Percentiles rank a stretch among this genome's conserved stretches.
Conservation (phyloP, 2,797 vertebrate species). For the Hydrocynus forskahlii region DNA sequence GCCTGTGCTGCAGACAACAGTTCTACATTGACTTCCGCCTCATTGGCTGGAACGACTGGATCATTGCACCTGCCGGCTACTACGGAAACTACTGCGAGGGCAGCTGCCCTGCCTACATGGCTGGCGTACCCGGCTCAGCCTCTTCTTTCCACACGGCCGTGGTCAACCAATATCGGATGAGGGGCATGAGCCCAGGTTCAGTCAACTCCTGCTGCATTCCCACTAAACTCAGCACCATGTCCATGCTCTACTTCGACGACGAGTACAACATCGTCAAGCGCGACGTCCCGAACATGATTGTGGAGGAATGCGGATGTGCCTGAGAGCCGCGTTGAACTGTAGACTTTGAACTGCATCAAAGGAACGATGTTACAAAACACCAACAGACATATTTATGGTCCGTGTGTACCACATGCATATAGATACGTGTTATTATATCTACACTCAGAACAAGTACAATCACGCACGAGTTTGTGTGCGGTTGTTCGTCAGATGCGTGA, state of each 20-base stretch:
- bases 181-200: conserved; percentile 93
- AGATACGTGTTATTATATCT: conserved; percentile 67
- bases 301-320: conserved; percentile 98
- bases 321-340: conserved; percentile 71
- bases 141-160: conserved; percentile 98
- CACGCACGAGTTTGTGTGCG: conserved; percentile 61
- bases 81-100: conserved; percentile 99
- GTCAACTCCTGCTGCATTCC: conserved; percentile 99
- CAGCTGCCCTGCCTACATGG: conserved; percentile 97
- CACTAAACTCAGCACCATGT: conserved; percentile 99
- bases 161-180: conserved; percentile 98
- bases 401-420: conserved; percentile 74
- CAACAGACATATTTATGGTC: conserved; percentile 65
- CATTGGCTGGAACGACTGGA: conserved; percentile 99
- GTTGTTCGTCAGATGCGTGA: conserved; percentile 70
- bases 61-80: conserved; percentile 98
- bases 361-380: conserved; percentile 59
- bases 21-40: conserved; percentile 99
- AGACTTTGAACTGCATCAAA: conserved; percentile 59
- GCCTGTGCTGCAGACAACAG: conserved; percentile 95
- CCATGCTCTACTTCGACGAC: conserved; percentile 99
- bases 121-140: conserved; percentile 92
- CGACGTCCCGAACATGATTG: conserved; percentile 99
- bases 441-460: conserved; percentile 57
- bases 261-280: conserved; percentile 99